Base-by-base conservation (phyloP, 53 echinoderm and acorn worm genomes). In the Arbacia lixula region DNA sequence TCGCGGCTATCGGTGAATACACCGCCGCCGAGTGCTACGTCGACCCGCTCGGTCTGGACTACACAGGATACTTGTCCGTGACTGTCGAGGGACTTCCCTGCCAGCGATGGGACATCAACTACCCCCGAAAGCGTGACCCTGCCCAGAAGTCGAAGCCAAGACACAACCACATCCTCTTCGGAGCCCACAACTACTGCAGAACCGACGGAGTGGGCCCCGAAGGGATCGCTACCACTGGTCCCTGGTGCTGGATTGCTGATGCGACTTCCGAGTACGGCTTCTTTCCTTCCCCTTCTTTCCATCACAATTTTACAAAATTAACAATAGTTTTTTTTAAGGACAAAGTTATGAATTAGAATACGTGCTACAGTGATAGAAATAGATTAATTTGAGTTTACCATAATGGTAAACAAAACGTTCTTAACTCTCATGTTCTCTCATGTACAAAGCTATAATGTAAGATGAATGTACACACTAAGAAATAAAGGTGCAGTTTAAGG, bases 191-290 rank as follows among this genome's bases (percentile, higher is more conserved):
- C 79, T 78, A 78, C 60, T 78, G 79, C 60, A 39, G 79, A 19
- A 78, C 21, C 60, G 14, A 60, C 27, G 79, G 79, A 12, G 16
- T 3, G 1, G 58, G 60, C 12, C 60, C 58, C 14, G 58, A 60
- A 1, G 75, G 75, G 1, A n/a, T n/a, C n/a, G 8, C 51, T 4
- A 35, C 75, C 21, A n/a, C 30, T 19, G 19, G 79, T 5, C 79
- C 79, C 3, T 78, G 79, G 79, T 78, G 79, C 40, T 78, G 79
- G 79, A 58, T 78, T 25, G 79, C 79, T 29, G 79, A 78, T 60
- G 5, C 58, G 1, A 12, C 41, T 6, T 58, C 42, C 12, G 79
- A 38, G 66, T 66, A 66, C n/a, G n/a, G n/a, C n/a, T n/a, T n/a
- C n/a, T n/a, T n/a, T n/a, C n/a, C n/a, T n/a, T n/a, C n/a, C n/a